Base-by-base conservation (phyloP, 2,888 invertebrate species). In the Drosophila glabriapex region DNA sequence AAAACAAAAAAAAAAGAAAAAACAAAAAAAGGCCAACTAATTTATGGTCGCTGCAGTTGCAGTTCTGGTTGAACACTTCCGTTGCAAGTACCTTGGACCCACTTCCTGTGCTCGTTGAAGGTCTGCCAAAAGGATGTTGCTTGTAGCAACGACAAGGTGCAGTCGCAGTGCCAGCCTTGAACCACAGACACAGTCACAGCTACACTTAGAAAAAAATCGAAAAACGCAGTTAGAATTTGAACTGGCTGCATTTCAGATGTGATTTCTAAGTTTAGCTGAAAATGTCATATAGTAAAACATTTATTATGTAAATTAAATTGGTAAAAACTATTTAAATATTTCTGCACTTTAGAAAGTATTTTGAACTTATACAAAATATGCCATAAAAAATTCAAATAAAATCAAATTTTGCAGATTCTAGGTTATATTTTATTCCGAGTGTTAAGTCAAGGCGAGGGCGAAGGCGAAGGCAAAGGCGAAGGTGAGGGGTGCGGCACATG, bases 121-220 rank as follows among this genome's bases (percentile, higher is more conserved):
- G 1, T 35, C 59, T 50, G 61, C 60, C 52, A 59, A 68, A 75
- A 78, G 79, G 78, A 78, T 78, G 75, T 78, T 65, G 10, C 33
- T 64, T 25, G 22, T 7, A 28, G n/a, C 59, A 19, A 37, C 41
- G 31, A 39, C 52, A 56, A 65, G 50, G 58, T 41, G 68, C 62
- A 52, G 60, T 31, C 37, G 43, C 46, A 59, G 33, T 19, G 10
- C 19, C 52, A 61, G 60, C 76, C 72, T 72, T 76, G 73, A 50
- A 70, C 71, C 52, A 37, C 37, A 55, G 25, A 35, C 28, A 37
- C 6, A 35, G 25, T 9, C 16, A 46, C 16, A 16, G 33, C 9
- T 35, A 54, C 53, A 53, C 53, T 53, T 53, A 33, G n/a, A 53
- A 33, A 31, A 53, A 53, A 53, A n/a, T 25, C 25, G 9, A 25